Base-by-base conservation (phyloP, 2,113 vertebrate genomes). In the Bos taurus region DNA sequence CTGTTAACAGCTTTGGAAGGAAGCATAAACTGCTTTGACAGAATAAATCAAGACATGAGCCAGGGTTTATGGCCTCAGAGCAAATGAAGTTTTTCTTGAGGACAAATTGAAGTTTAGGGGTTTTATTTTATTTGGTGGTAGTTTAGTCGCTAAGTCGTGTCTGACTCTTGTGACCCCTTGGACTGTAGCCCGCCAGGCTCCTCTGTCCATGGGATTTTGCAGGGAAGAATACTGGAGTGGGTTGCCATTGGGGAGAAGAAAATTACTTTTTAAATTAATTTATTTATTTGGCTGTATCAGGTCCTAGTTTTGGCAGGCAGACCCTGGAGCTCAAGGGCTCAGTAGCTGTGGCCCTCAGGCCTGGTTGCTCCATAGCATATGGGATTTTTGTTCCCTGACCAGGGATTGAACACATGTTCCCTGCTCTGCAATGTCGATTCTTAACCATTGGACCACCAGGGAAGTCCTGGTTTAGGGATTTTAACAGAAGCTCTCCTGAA, bases 101-200 rank as follows among this genome's bases (percentile, higher is more conserved):
- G 71, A 78, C 26, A 91, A 56, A 59, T 13, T 23, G 28, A 88
- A 21, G 46, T 43, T 84, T 83, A 30, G 33, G 30, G 33, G 25
- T 92, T 94, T 48, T 46, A 46, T 77, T 77, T 77, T 25, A 77
- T 7, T 77, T 40, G 67, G 19, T 71, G n/a, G 10, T 74, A 74
- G 21, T 13, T 74, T 3, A 74, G 19, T 74, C 2, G 0, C 67
- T 40, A 74, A 74, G 21, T 74, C 0, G 1, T 40, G 19, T 74
- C n/a, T 40, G 67, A 13, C 36, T 74, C 67, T 74, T 40, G n/a
- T 0, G 10, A 23, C 67, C 10, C 67, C 36, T 74, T 74, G 67
- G 67, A 74, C 36, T 25, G 5, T 74, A 74, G 67, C 67, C 21
- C 0, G 0, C 36, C 67, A 74, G 21, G 36, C 36, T 74, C 19